Base-by-base conservation (phyloP, 1,140 invertebrate genomes). In the Hyposmocoma kahamanoa region DNA sequence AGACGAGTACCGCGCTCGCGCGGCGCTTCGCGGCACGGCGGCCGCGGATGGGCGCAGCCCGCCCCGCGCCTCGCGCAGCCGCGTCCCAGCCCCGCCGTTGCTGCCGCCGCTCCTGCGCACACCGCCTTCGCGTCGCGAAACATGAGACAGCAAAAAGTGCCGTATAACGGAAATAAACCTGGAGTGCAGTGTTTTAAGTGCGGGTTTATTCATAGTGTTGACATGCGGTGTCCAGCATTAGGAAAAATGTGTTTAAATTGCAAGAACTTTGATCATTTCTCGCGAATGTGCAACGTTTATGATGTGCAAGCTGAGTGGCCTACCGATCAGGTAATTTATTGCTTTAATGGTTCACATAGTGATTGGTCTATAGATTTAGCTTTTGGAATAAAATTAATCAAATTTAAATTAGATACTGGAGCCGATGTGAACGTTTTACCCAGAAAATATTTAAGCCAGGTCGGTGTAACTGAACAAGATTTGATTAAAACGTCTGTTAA, bases 381-480 rank as follows among this genome's bases (percentile, higher is more conserved):
- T 10, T 11, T 50, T n/a, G 28, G 32, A 30, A 38, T 34, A 8
- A 17, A 9, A 1, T 3, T 3, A 21, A 13, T 50, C 20, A 15
- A 22, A 11, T 50, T 50, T 21, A 48, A 48, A 20, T 30, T 48
- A 15, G 47, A 48, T 21, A 41, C 47, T 2, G 47, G 47, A 17
- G 47, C 47, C 4, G 41, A 50, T 32, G 47, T 50, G n/a, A 50
- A 50, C 17, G 39, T 50, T 13, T 34, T 50, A 22, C 47, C 47
- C 1, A 18, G 11, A 22, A 28, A 22, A 10, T 42, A 1, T 15
- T 34, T 42, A 32, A 20, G 2, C 13, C n/a, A 15, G 20, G 13
- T 50, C 8, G 17, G 22, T 10, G 10, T 50, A 42, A 21, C 15
- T 10, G 18, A 50, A 13, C 6, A 1, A 3, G 28, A 50, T 10